phyloP scores from a whole-genome alignment of 2,888 invertebrate genomes.

The Lasioglossum calceatum region DNA sequence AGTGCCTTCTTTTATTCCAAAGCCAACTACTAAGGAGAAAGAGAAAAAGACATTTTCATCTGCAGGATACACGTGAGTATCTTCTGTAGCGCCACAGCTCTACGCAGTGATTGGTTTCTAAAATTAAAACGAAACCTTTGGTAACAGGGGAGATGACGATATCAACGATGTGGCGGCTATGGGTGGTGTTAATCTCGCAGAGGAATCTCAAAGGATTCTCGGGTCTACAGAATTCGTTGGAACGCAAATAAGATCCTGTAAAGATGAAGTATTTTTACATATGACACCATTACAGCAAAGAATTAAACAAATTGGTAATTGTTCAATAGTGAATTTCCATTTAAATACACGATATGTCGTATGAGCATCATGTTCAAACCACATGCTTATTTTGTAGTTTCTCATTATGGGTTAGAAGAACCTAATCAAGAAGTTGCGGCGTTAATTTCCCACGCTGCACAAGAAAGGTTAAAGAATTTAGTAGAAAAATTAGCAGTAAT shows the following conservation, averaged over 20 bases:
- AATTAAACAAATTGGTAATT: conserved; percentile 89
- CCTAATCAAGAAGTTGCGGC: conserved; percentile 94
- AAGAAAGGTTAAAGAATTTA: conserved; percentile 95
- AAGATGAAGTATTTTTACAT: conserved; percentile 95
- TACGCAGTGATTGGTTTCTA: conserved; percentile 83
- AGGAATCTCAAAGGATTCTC: conserved; percentile 97
- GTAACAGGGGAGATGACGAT: conserved; percentile 94
- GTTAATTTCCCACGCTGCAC: conserved; percentile 96
- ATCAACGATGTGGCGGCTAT: conserved; percentile 99
- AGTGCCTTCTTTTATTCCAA: conserved; percentile 85
- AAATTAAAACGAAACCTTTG: conserved; percentile 78
- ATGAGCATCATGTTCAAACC: conserved; percentile 11
- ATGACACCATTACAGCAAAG: conserved; percentile 91
- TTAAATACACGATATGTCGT: not conserved
- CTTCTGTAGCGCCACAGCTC: not conserved
- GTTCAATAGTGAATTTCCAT: not conserved
- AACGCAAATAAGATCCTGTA: conserved; percentile 94
- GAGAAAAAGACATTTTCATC: conserved; percentile 90
- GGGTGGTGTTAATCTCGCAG: conserved; percentile 99
- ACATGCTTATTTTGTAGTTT: conserved; percentile 82
- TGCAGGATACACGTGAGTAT: conserved; percentile 85
- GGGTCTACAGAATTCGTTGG: conserved; percentile 96
- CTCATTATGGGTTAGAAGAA: conserved; percentile 92
- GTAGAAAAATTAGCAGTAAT: conserved; percentile 96
- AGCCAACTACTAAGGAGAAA: conserved; percentile 90